Base-by-base conservation (phyloP, 2,888 invertebrate species). In the Caradrina kadenii region DNA sequence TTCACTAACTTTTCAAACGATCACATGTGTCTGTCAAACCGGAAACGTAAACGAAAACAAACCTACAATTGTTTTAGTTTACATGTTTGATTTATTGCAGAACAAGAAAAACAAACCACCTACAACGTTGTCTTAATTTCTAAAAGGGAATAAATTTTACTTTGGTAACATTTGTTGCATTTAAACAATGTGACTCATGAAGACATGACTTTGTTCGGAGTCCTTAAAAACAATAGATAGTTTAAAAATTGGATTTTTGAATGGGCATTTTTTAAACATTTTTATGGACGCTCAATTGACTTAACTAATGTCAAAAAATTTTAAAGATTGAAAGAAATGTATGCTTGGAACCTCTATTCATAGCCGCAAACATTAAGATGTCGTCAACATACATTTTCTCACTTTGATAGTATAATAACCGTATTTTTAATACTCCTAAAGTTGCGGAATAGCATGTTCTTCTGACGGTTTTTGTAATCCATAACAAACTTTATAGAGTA, bases 1-100 rank as follows among this genome's bases (percentile, higher is more conserved):
- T 85, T 84, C 81, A 83, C 83, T 73, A 81, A 76, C 83, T 82
- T 81, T 84, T 84, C 78, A 80, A 85, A 82, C 83, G 83, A 88
- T 88, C 88, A 91, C 91, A 91, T 89, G 91, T 92, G 90, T 87
- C 88, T 82, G 84, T 82, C 81, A 82, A 85, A 88, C 89, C 92
- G 93, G 92, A 93, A 93, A 91, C 87, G 88, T 86, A 86, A 87
- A 91, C 83, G 89, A 92, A 93, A 92, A 94, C 93, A 93, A 91
- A 91, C 88, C 87, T 61, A 83, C 83, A 83, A 91, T 92, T 93
- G 93, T 93, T 92, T 90, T 90, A 86, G 86, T 91, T 89, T 89
- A 87, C 84, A 83, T 84, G 87, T 89, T 90, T 88, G 86, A 88
- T 89, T 89, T 91, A 90, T 87, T 88, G 82, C 82, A 63, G 77